phyloP scores from a whole-genome alignment of 2,113 vertebrate genomes.

The Carassius gibelio region DNA sequence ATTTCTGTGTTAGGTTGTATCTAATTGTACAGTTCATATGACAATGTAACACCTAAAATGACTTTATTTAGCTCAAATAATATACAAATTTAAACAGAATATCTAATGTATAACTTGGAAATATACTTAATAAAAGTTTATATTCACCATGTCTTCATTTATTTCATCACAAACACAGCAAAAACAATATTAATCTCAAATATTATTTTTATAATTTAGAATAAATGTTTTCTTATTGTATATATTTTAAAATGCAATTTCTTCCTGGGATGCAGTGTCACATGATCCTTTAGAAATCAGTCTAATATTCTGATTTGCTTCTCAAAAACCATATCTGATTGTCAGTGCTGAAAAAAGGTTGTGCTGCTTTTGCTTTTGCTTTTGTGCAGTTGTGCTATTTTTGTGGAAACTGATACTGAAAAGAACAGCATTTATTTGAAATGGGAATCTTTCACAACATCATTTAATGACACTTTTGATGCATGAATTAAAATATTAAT shows the following conservation, averaged over 20 bases:
- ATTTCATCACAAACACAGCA: background rate
- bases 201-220: too few species aligned
- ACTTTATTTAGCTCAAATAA: background rate
- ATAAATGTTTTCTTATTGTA: background rate
- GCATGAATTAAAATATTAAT: background rate
- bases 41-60: background rate
- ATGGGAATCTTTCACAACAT: background rate
- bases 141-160: background rate
- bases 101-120: background rate
- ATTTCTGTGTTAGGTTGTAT: background rate
- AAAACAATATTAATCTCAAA: background rate
- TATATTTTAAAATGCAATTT: background rate
- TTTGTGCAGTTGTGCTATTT: too few species aligned
- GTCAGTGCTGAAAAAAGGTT: background rate
- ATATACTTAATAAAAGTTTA: background rate
- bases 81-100: background rate
- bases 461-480: background rate
- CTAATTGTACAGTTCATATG: background rate
- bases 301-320: background rate
- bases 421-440: background rate
- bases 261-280: background rate
- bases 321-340: background rate
- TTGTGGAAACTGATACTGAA: background rate
- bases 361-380: too few species aligned
- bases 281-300: background rate